phyloP scores from a whole-genome alignment of 1,140 invertebrate species.

The Eciton burchellii region DNA sequence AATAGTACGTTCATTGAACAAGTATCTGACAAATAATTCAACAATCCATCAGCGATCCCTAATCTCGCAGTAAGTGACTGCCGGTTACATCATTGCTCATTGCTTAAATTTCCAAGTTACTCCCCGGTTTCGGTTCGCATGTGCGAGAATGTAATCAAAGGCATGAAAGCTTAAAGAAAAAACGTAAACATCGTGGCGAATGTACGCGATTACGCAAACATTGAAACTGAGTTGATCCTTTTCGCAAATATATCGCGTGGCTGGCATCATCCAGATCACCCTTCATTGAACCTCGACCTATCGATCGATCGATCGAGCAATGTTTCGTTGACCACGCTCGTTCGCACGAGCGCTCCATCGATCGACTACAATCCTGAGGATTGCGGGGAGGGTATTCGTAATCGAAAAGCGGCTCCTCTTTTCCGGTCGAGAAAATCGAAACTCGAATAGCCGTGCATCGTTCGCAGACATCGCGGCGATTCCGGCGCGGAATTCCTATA shows the following conservation, averaged over 20 bases:
- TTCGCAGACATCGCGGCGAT: slow-evolving; percentile 58
- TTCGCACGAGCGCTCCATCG: background rate
- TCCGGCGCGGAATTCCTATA: slow-evolving; percentile 56
- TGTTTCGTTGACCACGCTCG: background rate
- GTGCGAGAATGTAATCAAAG: background rate
- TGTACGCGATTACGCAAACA: background rate
- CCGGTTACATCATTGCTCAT: slow-evolving; percentile 6
- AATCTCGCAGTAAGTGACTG: slow-evolving; percentile 23
- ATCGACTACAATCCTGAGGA: background rate
- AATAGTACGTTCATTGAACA: slow-evolving; percentile 27
- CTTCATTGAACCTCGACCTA: background rate
- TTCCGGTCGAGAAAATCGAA: slow-evolving; percentile 47
- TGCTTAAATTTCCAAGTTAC: background rate
- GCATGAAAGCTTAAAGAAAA: background rate
- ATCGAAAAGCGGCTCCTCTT: background rate
- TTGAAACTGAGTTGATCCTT: no score
- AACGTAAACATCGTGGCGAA: background rate
- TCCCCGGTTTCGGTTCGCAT: no score
- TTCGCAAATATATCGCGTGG: background rate
- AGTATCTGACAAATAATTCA: slow-evolving; percentile 49
- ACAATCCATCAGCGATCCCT: slow-evolving; percentile 3
- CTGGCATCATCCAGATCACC: background rate
- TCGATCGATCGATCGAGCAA: background rate
- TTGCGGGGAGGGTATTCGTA: background rate
- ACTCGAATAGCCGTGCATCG: slow-evolving; percentile 70